A percentile compares a stretch with the other conserved stretches of the same genome.
phyloP scores from a whole-genome alignment of 2,888 invertebrate genomes.

The Bugulina stolonifera region DNA sequence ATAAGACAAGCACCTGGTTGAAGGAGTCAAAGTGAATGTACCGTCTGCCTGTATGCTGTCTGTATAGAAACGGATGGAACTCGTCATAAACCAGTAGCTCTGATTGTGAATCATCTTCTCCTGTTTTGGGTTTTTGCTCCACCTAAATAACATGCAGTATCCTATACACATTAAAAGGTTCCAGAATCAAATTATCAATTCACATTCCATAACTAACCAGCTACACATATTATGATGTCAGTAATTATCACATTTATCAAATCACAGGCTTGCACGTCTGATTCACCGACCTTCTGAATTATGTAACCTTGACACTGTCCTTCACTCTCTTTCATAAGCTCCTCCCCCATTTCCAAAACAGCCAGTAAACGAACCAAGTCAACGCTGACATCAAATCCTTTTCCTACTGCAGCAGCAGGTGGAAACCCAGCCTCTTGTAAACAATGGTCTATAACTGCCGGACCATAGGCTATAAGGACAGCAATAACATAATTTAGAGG shows the following conservation, averaged over 20 bases:
- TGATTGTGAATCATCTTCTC: constrained; percentile 28
- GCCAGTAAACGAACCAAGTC: constrained; percentile 31
- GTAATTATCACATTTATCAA: no score
- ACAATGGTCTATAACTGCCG: constrained; percentile 85
- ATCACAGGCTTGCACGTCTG: no score
- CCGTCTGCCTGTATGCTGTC: constrained; percentile 63
- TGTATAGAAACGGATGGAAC: constrained; percentile 82
- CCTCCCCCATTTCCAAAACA: constrained; percentile 67
- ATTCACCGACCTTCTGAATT: constrained; percentile 67
- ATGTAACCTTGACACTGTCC: constrained; percentile 59
- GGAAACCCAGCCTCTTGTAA: constrained; percentile 66
- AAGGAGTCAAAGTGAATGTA: constrained; percentile 68
- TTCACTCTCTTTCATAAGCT: constrained; percentile 57
- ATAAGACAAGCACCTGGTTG: constrained; percentile 60
- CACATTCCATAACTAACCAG: no score
- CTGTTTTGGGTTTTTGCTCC: not conserved
- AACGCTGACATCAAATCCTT: constrained; percentile 59
- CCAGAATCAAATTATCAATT: no score
- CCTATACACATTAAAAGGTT: no score
- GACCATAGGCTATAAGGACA: constrained; percentile 70
- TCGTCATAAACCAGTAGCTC: constrained; percentile 63
- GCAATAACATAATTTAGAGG: no score
- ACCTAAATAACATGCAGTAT: no score
- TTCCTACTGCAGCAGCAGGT: constrained; percentile 57
- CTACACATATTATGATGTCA: no score